Conservation (phyloP, 2,797 vertebrate species). For the Jordanella pulchra region DNA sequence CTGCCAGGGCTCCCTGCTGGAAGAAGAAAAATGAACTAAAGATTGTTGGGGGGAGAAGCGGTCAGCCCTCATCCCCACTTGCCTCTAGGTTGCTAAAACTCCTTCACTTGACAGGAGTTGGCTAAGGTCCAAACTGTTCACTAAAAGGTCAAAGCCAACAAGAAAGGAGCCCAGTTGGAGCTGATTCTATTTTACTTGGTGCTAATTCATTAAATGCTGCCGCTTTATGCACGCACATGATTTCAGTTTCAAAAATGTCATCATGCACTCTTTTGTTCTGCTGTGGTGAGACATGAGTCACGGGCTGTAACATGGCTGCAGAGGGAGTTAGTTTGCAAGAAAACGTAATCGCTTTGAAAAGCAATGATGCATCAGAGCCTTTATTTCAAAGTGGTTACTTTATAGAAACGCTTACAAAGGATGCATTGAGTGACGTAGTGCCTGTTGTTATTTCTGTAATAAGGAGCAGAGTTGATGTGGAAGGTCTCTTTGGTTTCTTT, state of each 20-base stretch:
- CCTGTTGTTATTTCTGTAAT: conserved; percentile 52
- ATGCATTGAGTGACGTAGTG: conserved; percentile 62
- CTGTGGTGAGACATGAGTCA: conserved; percentile 65
- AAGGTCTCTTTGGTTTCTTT: conserved; percentile 54
- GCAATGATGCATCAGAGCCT: conserved; percentile 55
- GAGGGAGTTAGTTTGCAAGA: conserved; percentile 34
- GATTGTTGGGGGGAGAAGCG: conserved; percentile 48
- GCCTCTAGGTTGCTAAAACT: conserved; percentile 60
- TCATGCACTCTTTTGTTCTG: conserved; percentile 22
- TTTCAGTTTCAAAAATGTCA: conserved; percentile 24
- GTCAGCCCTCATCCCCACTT: conserved; percentile 61
- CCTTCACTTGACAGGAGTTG: conserved; percentile 52
- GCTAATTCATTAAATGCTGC: conserved; percentile 43
- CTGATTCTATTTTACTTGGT: conserved; percentile 33
- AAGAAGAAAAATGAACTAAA: conserved; percentile 68
- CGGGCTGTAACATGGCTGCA: conserved; percentile 23
- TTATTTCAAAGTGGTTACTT: conserved; percentile 59
- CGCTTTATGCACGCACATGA: conserved; percentile 20
- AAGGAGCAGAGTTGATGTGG: conserved; percentile 36
- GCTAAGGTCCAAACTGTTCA: conserved; percentile 38
- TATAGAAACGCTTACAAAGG: conserved; percentile 66
- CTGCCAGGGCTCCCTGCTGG: conserved; percentile 63
- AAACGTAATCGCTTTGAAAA: conserved; percentile 45
- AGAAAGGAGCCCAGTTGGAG: conserved; percentile 39
- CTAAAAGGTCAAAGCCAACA: conserved; percentile 32